Percentiles rank a stretch among this genome's conserved stretches.
These are phyloP conservation scores for Tetanocera ferruginea DNA, from an alignment of 2,888 invertebrate genomes.

Conservation along the genomic window DNA sequence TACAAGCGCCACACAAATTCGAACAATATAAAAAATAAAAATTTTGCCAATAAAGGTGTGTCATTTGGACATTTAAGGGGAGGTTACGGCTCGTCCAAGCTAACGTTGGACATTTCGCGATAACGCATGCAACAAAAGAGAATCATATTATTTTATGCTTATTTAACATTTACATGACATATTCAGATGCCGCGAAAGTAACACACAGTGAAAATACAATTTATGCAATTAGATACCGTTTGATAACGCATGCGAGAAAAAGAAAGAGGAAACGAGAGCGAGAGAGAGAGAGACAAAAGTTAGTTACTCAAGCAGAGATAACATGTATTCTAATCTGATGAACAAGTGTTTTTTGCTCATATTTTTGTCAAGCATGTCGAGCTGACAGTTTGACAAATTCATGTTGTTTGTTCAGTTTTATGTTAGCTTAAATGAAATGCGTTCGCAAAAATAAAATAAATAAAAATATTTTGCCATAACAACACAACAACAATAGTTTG, in stretches of 20 bases:
- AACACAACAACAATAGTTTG: too few species aligned
- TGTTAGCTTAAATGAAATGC: too few species aligned
- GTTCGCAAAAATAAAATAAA: too few species aligned
- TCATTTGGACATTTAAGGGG: background rate
- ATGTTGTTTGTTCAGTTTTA: too few species aligned
- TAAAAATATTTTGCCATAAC: too few species aligned
- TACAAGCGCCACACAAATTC: background rate
- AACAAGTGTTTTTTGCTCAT: too few species aligned
- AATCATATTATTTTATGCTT: background rate
- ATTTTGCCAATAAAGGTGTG: background rate
- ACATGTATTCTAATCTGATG: too few species aligned
- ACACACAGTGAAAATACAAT: background rate
- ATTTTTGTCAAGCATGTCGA: too few species aligned
- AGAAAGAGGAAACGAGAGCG: background rate
- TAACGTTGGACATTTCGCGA: too few species aligned
- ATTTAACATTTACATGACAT: slow-evolving; percentile 20
- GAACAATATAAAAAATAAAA: background rate
- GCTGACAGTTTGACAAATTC: too few species aligned
- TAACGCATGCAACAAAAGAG: background rate
- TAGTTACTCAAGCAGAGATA: too few species aligned
- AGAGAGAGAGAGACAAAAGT: background rate
- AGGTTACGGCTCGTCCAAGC: too few species aligned
- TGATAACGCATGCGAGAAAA: background rate
- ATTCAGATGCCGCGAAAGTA: background rate
- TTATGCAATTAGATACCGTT: background rate